Base-by-base conservation (phyloP, 2,797 vertebrate genomes). In the Etheostoma nigrum region DNA sequence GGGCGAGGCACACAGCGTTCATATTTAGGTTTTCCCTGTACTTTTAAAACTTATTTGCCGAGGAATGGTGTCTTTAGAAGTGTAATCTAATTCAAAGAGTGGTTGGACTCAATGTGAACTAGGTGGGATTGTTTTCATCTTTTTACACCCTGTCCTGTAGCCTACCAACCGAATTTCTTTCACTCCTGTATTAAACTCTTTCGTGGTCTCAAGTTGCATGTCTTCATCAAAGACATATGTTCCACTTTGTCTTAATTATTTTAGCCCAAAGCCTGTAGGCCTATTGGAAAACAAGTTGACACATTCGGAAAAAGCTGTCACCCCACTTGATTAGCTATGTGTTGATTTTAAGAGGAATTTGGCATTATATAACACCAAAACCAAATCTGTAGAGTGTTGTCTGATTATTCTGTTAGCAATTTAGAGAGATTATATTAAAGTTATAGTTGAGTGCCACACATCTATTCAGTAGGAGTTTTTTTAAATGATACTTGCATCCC, bases 171-270 rank as follows among this genome's bases (percentile, higher is more conserved):
- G 11, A 82, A 79, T 63, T 79, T 82, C 64, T 25, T 60, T n/a
- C 23, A 68, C 67, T 16, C 64, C 16, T 45, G 9, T 5, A 12
- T 12, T 30, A 5, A 47, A 73, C 51, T 58, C 18, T 49, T 4
- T 19, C 27, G 65, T 84, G 63, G 72, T 69, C 63, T 76, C 42
- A 61, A 30, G 30, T 64, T 63, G 23, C n/a, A 6, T 16, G 5
- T 48, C 10, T 67, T 55, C 30, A 9, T 63, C 18, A 54, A 42
- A 60, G 36, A 18, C 27, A 30, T 25, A 33, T 21, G 36, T 48
- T 14, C 9, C 13, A 25, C 11, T 36, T 60, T 40, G 45, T 47
- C 13, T 63, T 15, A 0, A 21, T 27, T 42, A 10, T 23, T 59
- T 51, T 18, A 42, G 47, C 18, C 13, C 44, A 36, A 72, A 63